Evolutionary conservation across 2,888 invertebrate species (phyloP).

Genomic region (Thalpophila matura): DNA sequence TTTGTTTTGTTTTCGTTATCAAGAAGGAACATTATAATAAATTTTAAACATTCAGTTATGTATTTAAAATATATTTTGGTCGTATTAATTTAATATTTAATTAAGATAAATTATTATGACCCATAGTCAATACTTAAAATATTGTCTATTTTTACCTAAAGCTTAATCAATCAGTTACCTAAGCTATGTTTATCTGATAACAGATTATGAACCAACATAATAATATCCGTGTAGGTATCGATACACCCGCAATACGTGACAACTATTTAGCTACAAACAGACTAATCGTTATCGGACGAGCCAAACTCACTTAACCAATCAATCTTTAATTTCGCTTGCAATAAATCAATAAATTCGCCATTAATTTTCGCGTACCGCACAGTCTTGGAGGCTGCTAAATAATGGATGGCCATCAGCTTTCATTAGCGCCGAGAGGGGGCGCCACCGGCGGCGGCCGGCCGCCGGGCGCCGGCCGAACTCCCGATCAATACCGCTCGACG

Average conservation of each 20-base stretch:
- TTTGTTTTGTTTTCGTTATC: neutral
- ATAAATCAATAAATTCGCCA: slow-evolving; percentile 89
- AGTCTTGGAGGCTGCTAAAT: slow-evolving; percentile 87
- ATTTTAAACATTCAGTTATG: neutral
- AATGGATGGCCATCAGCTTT: slow-evolving; percentile 88
- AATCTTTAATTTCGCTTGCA: slow-evolving; percentile 85
- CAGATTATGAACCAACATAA: slow-evolving; percentile 23
- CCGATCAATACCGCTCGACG: slow-evolving; percentile 82
- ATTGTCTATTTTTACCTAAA: neutral
- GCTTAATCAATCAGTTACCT: slow-evolving; percentile 13
- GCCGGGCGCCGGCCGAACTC: slow-evolving; percentile 80
- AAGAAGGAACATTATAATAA: neutral
- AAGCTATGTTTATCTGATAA: slow-evolving; percentile 5
- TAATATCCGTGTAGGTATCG: slow-evolving; percentile 21
- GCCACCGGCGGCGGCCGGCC: slow-evolving; percentile 86
- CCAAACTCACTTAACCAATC: slow-evolving; percentile 76
- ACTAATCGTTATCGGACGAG: slow-evolving; percentile 59
- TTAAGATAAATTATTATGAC: no score
- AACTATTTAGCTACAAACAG: slow-evolving; percentile 47
- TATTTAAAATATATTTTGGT: no score
- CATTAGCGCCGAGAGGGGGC: slow-evolving; percentile 85
- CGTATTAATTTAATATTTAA: no score
- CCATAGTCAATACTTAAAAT: no score
- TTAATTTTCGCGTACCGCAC: slow-evolving; percentile 85
- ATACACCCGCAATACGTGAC: slow-evolving; percentile 39